Evolutionary conservation across 2,113 vertebrate genomes (phyloP), one percentile per base, ranked within the genome.

Genomic region (Elaphurus davidianus): DNA sequence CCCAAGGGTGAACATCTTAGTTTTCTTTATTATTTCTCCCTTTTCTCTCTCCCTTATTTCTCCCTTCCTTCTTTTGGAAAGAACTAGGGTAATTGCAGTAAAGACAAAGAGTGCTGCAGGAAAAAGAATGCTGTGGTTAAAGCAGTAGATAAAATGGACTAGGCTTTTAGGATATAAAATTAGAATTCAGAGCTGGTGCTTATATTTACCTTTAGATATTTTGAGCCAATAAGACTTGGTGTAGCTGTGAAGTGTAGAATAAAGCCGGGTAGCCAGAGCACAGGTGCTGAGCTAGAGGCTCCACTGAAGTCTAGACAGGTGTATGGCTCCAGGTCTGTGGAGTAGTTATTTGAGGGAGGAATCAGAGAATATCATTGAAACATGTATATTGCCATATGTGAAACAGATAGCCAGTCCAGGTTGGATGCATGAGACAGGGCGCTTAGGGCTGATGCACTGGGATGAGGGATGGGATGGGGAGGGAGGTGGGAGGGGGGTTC

Each of bases 401-500:
- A 71, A 71, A 40, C 5, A 40, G 67, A 40, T 40, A 5, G 0
- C 67, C n/a, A 40, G 67, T 71, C 67, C n/a, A 71, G 10, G n/a
- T 40, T 40, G 10, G 12, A 40, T 40, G 67, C n/a, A 23, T 71
- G 67, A 40, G 67, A 40, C n/a, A 71, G n/a, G n/a, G 67, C 5
- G 0, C n/a, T 71, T 5, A 71, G 67, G 67, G n/a, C 19, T n/a
- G 36, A 21, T 71, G n/a, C 11, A 6, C n/a, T 71, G n/a, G 67
- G 67, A 71, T 40, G n/a, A 71, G n/a, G 67, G n/a, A 40, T 71
- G n/a, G 19, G 67, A 71, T 71, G n/a, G 67, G 67, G 67, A 23
- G 19, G n/a, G n/a, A 40, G 9, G n/a, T 23, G 10, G n/a, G 19
- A 11, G 19, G 2, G 10, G n/a, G 4, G 19, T 40, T 74, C 0